Evolutionary conservation across 2,797 vertebrate species (phyloP).

Genomic region (Eulemur rubriventer): DNA sequence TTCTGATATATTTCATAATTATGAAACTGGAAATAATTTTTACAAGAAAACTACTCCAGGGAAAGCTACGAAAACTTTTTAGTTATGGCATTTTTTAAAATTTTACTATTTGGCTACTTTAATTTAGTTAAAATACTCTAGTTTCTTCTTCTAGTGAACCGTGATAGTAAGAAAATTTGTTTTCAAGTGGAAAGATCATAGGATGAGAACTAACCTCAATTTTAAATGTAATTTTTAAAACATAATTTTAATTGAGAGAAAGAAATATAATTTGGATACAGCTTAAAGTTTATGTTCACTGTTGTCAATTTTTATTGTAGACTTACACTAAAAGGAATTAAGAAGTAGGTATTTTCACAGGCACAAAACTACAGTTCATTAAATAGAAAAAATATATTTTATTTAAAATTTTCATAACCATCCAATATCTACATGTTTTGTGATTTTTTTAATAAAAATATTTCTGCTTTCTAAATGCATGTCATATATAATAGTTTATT

Average conservation of each 20-base stretch:
- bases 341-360: background rate
- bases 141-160: slow-evolving; percentile 2
- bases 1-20: slow-evolving; percentile 10
- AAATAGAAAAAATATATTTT: background rate
- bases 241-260: slow-evolving; percentile 13
- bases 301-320: background rate
- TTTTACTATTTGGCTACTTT: background rate
- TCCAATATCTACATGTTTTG: background rate
- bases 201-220: background rate
- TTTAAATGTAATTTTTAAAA: slow-evolving; percentile 32
- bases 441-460: slow-evolving; percentile 40
- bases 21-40: background rate
- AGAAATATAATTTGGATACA: slow-evolving; percentile 10
- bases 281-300: background rate
- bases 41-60: background rate
- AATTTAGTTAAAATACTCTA: background rate
- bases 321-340: background rate
- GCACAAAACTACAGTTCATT: background rate
- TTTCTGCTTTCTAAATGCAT: background rate
- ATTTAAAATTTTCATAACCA: slow-evolving; percentile 7
- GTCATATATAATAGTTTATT: background rate
- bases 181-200: background rate
- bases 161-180: background rate
- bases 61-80: slow-evolving; percentile 13
- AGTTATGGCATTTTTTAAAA: background rate